Evolutionary conservation across 2,113 vertebrate species (phyloP).

Genomic region (Pithys albifrons): DNA sequence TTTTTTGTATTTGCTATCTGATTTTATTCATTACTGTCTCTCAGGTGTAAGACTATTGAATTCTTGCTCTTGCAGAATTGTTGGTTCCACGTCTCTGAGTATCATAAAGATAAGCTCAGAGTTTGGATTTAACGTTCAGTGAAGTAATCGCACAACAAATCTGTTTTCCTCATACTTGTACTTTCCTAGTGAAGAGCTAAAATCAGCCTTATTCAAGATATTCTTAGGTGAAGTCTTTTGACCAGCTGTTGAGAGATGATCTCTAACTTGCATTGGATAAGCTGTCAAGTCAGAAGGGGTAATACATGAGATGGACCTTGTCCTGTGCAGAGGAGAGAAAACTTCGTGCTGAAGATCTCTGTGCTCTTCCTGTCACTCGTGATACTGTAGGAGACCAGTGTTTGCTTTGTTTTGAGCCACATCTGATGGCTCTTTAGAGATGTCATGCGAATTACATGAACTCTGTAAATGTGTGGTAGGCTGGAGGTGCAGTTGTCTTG

Average conservation of each 20-base stretch:
- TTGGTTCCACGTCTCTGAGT: background rate
- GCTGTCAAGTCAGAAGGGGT: background rate
- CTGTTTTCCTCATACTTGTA: background rate
- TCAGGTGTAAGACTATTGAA: background rate
- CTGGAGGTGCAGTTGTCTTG: background rate
- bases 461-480: background rate
- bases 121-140: background rate
- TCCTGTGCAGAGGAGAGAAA: background rate
- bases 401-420: background rate
- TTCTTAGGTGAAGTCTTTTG: background rate
- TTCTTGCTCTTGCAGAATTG: background rate
- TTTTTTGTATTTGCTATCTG: accelerated
- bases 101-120: background rate
- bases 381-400: background rate
- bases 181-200: background rate
- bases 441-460: background rate
- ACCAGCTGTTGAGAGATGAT: background rate
- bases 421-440: background rate
- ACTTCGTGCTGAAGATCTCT: background rate
- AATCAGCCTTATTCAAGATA: background rate
- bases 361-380: background rate
- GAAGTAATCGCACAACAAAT: background rate
- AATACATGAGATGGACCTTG: accelerated
- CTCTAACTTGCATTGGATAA: background rate
- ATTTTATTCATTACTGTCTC: background rate